Percentiles rank a stretch among this genome's conserved stretches.
Evolutionary conservation across 2,797 vertebrate species (phyloP).

Genomic region (Alcedo atthis): DNA sequence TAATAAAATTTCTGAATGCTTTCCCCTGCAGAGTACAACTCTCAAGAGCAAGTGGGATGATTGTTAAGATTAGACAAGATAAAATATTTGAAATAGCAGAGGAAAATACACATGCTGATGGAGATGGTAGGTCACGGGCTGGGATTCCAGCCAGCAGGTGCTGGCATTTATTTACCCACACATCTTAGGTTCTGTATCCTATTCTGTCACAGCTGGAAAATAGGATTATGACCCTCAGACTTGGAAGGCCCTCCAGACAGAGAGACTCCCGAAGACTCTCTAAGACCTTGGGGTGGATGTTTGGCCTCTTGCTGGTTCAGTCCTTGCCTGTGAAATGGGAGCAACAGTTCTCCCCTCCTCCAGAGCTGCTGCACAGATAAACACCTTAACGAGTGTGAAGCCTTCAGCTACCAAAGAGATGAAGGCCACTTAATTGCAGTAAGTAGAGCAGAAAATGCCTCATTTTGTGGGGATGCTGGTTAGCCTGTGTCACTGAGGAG

Average conservation of each 20-base stretch:
- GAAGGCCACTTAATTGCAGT: neutral
- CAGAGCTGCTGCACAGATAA: neutral
- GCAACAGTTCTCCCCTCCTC: neutral
- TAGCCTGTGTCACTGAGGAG: fast-evolving
- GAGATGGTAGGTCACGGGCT: neutral
- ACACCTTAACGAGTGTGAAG: neutral
- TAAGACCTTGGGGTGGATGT: neutral
- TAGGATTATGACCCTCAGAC: neutral
- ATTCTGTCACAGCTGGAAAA: neutral
- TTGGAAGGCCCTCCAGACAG: neutral
- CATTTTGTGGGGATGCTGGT: neutral
- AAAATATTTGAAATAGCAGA: neutral
- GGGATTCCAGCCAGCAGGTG: neutral
- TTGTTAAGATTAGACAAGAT: neutral
- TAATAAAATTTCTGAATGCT: neutral
- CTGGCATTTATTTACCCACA: neutral
- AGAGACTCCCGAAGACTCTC: neutral
- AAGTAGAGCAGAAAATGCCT: conserved; percentile 4
- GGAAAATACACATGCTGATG: neutral
- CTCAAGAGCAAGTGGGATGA: neutral
- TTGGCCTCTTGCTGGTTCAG: neutral
- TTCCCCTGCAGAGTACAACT: neutral
- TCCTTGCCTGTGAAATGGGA: neutral
- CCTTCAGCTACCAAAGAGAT: neutral
- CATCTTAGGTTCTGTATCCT: neutral